Conservation (phyloP, 2,888 invertebrate species). For the Cryptus armator region DNA sequence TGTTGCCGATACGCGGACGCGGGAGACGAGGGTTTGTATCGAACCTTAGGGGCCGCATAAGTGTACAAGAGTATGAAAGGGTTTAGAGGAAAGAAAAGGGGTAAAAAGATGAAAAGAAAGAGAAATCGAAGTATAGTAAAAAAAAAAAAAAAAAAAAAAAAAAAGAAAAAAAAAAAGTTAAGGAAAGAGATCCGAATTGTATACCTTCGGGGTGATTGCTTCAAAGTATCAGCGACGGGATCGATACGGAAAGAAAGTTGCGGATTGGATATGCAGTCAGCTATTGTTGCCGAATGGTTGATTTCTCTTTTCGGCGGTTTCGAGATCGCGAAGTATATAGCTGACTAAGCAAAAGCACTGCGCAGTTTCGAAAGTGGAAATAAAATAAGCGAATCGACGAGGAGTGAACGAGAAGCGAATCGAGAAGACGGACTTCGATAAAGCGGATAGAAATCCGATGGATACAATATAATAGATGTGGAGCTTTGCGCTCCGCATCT, state of each 20-base stretch:
- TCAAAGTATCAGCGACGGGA: constrained; percentile 31
- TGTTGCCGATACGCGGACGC: constrained; percentile 30
- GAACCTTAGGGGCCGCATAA: constrained; percentile 7
- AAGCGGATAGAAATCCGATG: too few relatives aligned
- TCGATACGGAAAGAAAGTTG: constrained; percentile 33
- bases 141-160: neutral
- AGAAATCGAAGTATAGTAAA: neutral
- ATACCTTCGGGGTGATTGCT: constrained; percentile 38
- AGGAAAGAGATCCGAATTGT: constrained; percentile 20
- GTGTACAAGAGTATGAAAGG: neutral
- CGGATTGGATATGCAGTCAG: constrained; percentile 3
- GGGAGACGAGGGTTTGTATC: constrained; percentile 8
- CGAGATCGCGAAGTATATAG: too few relatives aligned
- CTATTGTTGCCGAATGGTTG: constrained; percentile 54
- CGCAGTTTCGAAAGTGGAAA: neutral
- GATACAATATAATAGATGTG: too few relatives aligned
- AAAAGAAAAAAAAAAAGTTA: constrained; percentile 7
- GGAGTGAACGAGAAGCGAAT: neutral
- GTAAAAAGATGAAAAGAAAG: neutral
- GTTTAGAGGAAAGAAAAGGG: neutral
- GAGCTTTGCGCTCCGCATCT: too few relatives aligned
- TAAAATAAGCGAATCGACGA: neutral
- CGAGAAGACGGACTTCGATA: neutral
- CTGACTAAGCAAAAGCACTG: neutral
- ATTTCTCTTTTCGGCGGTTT: constrained; percentile 28